Conservation (phyloP, 1,140 invertebrate species). For the Aradophagus sp. region DNA sequence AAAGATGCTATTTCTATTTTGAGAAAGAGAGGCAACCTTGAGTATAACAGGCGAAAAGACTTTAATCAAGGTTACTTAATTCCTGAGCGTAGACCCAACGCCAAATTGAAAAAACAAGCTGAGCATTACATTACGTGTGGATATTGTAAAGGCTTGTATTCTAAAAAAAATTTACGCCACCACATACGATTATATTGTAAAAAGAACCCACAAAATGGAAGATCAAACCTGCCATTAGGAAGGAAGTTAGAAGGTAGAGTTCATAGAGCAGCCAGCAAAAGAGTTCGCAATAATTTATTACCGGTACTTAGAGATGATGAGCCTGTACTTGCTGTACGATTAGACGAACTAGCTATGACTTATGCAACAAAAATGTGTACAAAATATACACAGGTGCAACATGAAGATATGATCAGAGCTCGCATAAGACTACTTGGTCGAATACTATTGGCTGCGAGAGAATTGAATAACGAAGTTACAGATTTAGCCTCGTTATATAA, state of each 20-base stretch:
- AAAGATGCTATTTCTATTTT: not conserved
- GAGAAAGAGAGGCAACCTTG: constrained; percentile 9
- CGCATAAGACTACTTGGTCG: constrained; percentile 12
- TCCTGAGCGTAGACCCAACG: constrained; percentile 3
- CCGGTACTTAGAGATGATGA: constrained; percentile 18
- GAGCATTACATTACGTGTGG: not conserved
- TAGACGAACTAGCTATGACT: constrained; percentile 8
- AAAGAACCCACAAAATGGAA: not conserved
- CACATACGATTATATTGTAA: constrained; percentile 5
- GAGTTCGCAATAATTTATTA: constrained; percentile 6
- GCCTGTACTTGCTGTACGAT: constrained; percentile 1
- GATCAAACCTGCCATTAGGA: constrained; percentile 1
- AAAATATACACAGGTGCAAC: constrained; percentile 8
- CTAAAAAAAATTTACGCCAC: constrained; percentile 2
- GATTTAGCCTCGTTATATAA: constrained; percentile 12
- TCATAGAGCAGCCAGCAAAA: constrained; percentile 7
- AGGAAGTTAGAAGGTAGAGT: constrained; percentile 2
- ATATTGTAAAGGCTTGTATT: constrained; percentile 12
- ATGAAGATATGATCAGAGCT: constrained; percentile 4
- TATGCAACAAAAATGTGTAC: constrained; percentile 29
- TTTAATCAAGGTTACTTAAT: constrained; percentile 13
- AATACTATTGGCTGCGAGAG: constrained; percentile 4
- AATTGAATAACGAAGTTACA: not conserved
- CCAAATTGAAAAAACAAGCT: not conserved
- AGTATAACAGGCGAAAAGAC: constrained; percentile 2